Evolutionary conservation across 2,797 vertebrate genomes (phyloP).

Genomic region (Channallabes apus): DNA sequence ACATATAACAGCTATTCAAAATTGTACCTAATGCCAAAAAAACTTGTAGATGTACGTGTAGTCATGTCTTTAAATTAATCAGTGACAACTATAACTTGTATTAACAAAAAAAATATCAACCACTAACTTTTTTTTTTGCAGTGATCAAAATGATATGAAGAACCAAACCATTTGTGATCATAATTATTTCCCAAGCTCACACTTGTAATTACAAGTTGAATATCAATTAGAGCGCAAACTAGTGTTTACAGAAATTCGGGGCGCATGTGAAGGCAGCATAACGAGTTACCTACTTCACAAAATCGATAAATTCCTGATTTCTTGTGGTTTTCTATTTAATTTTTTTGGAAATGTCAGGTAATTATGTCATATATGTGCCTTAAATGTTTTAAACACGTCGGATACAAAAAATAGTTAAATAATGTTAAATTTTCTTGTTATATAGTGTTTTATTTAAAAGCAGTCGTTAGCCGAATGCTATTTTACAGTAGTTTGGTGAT

Average conservation of each 20-base stretch:
- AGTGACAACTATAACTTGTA: background rate
- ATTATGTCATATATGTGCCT: background rate
- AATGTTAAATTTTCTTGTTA: background rate
- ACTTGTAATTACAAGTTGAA: background rate
- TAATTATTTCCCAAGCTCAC: background rate
- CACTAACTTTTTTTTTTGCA: background rate
- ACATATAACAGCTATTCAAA: background rate
- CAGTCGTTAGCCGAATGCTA: background rate
- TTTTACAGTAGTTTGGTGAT: background rate
- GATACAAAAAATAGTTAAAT: background rate
- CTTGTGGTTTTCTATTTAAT: background rate
- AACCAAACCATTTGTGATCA: background rate
- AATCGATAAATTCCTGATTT: background rate
- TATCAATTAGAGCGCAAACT: background rate
- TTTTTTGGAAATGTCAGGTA: slow-evolving; percentile 2
- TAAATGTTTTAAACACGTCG: background rate
- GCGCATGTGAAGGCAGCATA: background rate
- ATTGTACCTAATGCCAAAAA: background rate
- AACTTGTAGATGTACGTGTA: too few species aligned
- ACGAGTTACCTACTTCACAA: background rate
- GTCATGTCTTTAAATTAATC: background rate
- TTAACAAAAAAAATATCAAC: background rate
- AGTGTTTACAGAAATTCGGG: background rate
- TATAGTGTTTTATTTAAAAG: background rate
- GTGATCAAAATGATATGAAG: background rate